These are phyloP conservation scores for Odontamblyopus rebecca DNA, from an alignment of 2,797 vertebrate species.

Conservation along the genomic window DNA sequence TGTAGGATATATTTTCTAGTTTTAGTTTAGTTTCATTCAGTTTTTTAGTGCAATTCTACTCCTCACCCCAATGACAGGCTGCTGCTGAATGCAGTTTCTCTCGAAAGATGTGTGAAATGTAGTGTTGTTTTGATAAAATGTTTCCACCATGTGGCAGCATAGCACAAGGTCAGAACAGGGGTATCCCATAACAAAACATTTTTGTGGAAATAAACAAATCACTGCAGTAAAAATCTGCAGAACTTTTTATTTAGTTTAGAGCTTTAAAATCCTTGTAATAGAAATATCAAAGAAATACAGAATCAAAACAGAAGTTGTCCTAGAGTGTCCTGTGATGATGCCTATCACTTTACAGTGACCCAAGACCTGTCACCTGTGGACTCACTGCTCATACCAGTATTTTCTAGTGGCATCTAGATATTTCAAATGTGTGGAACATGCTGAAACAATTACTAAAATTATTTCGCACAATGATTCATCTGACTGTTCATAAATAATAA, in stretches of 20 bases:
- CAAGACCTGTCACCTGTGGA: background rate
- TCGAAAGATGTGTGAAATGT: conserved; percentile 5
- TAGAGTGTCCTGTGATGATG: background rate
- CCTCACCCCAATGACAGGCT: background rate
- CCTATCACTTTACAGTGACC: conserved; percentile 6
- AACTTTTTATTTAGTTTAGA: background rate
- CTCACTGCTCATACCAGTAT: background rate
- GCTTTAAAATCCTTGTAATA: background rate
- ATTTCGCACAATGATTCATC: background rate
- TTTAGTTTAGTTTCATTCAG: background rate
- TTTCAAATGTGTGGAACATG: background rate
- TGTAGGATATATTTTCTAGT: background rate
- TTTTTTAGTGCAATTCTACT: background rate
- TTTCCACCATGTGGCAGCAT: conserved; percentile 4
- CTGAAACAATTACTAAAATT: background rate
- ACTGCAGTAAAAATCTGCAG: background rate
- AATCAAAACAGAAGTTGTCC: background rate
- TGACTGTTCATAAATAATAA: background rate
- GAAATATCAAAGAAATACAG: background rate
- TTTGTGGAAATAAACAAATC: background rate
- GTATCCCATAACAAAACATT: background rate
- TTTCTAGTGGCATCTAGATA: background rate
- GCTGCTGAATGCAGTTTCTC: background rate
- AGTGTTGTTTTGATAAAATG: conserved; percentile 1
- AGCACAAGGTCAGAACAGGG: background rate